phyloP scores from a whole-genome alignment of 2,888 invertebrate genomes.

The Acrobeloides nanus region DNA sequence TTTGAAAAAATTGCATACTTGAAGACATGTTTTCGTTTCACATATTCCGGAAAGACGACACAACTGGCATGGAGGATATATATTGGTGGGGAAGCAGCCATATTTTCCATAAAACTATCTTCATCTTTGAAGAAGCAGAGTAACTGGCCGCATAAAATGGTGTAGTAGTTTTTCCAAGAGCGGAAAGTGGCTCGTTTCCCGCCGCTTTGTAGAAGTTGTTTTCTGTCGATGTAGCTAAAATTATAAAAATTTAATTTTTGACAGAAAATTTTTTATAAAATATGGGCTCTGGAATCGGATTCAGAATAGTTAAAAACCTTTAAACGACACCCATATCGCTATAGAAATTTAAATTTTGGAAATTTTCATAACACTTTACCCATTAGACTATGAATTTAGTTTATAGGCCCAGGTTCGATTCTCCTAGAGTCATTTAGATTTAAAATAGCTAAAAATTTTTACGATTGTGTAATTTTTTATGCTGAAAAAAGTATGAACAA shows the following conservation, averaged over 20 bases:
- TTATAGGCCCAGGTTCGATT: too few species aligned
- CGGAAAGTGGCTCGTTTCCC: conserved; percentile 88
- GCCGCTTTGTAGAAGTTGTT: conserved; percentile 84
- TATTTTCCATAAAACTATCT: conserved; percentile 77
- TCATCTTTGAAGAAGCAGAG: conserved; percentile 92
- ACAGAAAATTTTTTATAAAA: too few species aligned
- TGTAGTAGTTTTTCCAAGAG: conserved; percentile 89
- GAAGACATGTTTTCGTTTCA: conserved; percentile 87
- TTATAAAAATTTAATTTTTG: not conserved
- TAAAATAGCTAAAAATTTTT: too few species aligned
- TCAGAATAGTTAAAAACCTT: too few species aligned
- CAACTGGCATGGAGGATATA: conserved; percentile 65
- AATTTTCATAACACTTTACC: too few species aligned
- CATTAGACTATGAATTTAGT: too few species aligned
- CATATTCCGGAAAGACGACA: conserved; percentile 74
- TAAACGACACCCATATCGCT: too few species aligned
- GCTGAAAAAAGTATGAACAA: too few species aligned
- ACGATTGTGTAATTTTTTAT: too few species aligned
- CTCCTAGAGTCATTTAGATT: too few species aligned
- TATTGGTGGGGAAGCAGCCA: conserved; percentile 58
- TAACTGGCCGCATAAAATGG: conserved; percentile 89
- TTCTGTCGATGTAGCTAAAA: conserved; percentile 74
- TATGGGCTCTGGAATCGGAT: too few species aligned
- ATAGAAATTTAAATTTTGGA: not conserved
- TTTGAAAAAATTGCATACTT: conserved; percentile 20